A percentile compares a stretch with the other conserved stretches of the same genome.
Conservation (phyloP, 2,113 vertebrate species). For the Petrocephalus microphthalmus region DNA sequence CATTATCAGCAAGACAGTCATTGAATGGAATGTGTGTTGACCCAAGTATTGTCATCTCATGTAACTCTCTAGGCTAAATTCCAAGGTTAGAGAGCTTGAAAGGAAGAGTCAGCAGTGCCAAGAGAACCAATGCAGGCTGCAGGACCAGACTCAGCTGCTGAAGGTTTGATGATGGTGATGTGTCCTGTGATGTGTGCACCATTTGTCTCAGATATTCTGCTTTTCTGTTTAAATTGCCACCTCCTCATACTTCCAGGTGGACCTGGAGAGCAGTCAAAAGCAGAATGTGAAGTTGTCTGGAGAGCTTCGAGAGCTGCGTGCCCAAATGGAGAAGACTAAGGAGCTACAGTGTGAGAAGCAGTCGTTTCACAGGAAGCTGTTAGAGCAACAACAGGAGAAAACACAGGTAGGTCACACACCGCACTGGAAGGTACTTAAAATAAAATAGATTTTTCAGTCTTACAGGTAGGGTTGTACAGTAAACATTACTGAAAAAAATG, state of each 20-base stretch:
- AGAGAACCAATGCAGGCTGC: conserved; percentile 31
- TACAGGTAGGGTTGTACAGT: not conserved
- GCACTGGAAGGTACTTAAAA: not conserved
- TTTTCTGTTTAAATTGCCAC: not conserved
- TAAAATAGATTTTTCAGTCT: not conserved
- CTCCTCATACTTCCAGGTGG: conserved; percentile 42
- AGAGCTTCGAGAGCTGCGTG: conserved; percentile 39
- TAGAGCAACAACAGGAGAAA: conserved; percentile 27
- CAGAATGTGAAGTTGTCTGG: conserved; percentile 44
- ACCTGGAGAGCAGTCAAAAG: conserved; percentile 52
- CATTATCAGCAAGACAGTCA: not conserved
- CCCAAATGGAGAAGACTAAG: conserved; percentile 18
- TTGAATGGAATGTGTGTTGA: not conserved
- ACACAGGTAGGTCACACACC: conserved; percentile 31
- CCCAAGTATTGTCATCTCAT: not conserved
- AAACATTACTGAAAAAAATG: not conserved
- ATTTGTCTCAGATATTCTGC: not conserved
- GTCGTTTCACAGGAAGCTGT: conserved; percentile 32
- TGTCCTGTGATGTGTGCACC: not conserved
- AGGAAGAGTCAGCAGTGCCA: conserved; percentile 28
- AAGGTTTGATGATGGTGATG: conserved; percentile 44
- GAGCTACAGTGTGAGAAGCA: conserved; percentile 42
- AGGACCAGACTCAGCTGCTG: conserved; percentile 49
- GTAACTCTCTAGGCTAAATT: conserved; percentile 40
- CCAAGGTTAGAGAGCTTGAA: conserved; percentile 39